A percentile compares a stretch with the other conserved stretches of the same genome.
phyloP scores from a whole-genome alignment of 2,797 vertebrate genomes.

The Myotis pilosus region DNA sequence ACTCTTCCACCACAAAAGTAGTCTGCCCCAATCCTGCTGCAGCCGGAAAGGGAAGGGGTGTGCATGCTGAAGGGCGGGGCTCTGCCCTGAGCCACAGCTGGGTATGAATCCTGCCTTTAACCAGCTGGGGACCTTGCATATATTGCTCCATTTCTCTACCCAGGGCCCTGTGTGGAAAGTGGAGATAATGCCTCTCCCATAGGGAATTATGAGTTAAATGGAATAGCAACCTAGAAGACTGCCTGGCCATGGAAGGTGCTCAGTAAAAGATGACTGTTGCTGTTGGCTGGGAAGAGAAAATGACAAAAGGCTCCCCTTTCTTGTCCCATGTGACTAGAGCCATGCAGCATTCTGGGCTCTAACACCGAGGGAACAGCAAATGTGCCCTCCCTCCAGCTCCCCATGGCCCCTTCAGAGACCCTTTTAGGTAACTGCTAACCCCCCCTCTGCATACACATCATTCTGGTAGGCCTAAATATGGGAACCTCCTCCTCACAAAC shows the following conservation, averaged over 20 bases:
- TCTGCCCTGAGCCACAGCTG: not conserved
- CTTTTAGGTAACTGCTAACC: not conserved
- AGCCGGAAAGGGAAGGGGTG: not conserved
- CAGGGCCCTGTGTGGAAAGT: not conserved
- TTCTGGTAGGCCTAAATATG: not conserved
- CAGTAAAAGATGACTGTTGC: not conserved
- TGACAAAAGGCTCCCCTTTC: not conserved
- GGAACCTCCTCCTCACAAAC: not conserved
- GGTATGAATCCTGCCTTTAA: not conserved
- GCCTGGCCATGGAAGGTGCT: not conserved
- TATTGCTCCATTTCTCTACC: not conserved
- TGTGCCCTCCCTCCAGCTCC: not conserved
- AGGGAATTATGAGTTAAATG: not conserved
- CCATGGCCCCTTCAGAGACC: rapidly evolving
- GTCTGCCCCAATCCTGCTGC: not conserved
- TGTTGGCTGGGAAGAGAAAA: not conserved
- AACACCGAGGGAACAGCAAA: not conserved
- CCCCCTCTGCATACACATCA: not conserved
- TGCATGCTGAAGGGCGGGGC: too few relatives aligned
- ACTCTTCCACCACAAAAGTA: not conserved
- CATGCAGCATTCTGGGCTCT: not conserved
- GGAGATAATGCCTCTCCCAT: not conserved
- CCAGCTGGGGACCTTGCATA: not conserved
- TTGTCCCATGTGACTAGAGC: not conserved
- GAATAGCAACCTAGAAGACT: not conserved